A percentile compares a stretch with the other conserved stretches of the same genome.
Conservation (phyloP, 2,888 invertebrate genomes). For the Omphaloscelis lunosa region DNA sequence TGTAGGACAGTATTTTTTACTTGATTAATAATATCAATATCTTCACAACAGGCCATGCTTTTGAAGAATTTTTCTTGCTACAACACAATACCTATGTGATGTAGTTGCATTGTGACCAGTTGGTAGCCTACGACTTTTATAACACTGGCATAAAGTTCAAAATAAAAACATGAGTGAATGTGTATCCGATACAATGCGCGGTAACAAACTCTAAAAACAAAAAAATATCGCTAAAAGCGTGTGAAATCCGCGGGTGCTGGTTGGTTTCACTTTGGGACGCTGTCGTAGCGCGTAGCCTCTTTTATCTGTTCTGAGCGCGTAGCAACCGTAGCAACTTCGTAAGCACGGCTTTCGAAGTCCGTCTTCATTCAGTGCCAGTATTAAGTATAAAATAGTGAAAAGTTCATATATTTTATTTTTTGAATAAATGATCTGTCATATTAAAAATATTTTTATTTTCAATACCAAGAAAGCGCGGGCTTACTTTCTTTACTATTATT, state of each 20-base stretch:
- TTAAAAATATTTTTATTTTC: neutral
- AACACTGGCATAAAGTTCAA: constrained; percentile 7
- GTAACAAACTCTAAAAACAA: constrained; percentile 48
- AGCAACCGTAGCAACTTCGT: constrained; percentile 27
- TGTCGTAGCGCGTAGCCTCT: constrained; percentile 35
- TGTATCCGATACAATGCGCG: constrained; percentile 21
- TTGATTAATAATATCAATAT: neutral
- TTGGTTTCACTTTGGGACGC: constrained; percentile 35
- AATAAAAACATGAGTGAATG: constrained; percentile 10
- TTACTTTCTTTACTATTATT: neutral
- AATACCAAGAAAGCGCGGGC: neutral
- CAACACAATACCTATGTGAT: neutral
- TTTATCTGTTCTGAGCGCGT: no score
- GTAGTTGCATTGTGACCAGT: neutral
- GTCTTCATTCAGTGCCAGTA: neutral
- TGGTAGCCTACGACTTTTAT: neutral
- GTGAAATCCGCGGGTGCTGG: constrained; percentile 35
- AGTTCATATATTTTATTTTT: neutral
- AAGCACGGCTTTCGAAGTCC: neutral
- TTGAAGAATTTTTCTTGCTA: neutral
- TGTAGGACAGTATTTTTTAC: neutral
- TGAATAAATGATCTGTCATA: neutral
- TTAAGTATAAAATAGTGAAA: neutral
- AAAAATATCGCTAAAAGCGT: constrained; percentile 48
- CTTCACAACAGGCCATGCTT: neutral